Evolutionary conservation across 2,113 vertebrate genomes (phyloP).

Genomic region (Aphyosemion australe): DNA sequence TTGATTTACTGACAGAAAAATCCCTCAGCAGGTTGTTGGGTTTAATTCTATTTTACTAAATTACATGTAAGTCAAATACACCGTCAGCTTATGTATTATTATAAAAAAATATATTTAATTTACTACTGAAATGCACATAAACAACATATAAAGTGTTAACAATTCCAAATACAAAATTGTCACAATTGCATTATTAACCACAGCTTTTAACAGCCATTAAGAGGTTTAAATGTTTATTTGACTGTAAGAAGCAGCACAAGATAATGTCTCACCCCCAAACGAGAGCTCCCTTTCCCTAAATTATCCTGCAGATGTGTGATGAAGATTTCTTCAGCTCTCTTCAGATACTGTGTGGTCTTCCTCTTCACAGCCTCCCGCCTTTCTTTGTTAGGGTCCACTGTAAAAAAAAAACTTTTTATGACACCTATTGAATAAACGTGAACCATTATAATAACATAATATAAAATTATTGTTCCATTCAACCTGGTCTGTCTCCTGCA

Average conservation of each 20-base stretch:
- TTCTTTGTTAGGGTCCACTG: constrained; percentile 97
- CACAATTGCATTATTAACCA: background rate
- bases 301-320: constrained; percentile 92
- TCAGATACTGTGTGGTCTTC: constrained; percentile 95
- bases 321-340: constrained; percentile 97
- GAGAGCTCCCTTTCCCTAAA: constrained; percentile 72
- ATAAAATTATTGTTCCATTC: no score
- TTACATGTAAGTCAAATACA: no score
- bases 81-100: no score
- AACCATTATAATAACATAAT: no score
- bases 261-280: constrained; percentile 76
- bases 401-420: constrained; percentile 20
- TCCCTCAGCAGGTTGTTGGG: no score
- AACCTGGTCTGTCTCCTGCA: background rate
- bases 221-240: background rate
- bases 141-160: background rate
- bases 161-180: background rate
- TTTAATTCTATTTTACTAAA: no score
- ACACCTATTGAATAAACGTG: background rate
- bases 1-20: no score
- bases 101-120: no score
- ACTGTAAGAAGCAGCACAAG: background rate
- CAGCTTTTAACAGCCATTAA: no score
- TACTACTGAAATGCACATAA: background rate
- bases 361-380: constrained; percentile 92